Percentiles rank a stretch among this genome's conserved stretches.
Conservation (phyloP, 2,888 invertebrate genomes). For the Scotopteryx bipunctaria region DNA sequence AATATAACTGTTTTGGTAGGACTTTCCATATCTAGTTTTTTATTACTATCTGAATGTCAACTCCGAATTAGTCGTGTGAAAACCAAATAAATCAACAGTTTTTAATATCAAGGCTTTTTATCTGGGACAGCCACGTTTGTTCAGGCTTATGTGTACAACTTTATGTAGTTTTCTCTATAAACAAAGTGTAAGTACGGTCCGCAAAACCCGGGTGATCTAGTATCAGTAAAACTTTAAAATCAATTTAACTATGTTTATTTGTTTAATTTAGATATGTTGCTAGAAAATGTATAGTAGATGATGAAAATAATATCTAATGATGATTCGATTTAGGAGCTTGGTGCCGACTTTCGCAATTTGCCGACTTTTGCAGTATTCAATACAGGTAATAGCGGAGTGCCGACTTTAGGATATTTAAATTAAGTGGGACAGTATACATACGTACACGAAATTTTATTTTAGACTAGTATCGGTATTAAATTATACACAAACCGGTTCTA, state of each 20-base stretch:
- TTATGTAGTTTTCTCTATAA: neutral
- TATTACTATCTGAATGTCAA: slow-evolving; percentile 37
- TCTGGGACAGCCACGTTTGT: slow-evolving; percentile 14
- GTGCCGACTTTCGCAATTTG: too few species aligned
- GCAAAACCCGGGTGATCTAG: too few species aligned
- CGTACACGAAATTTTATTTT: slow-evolving; percentile 3
- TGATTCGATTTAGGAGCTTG: too few species aligned
- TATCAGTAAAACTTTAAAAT: too few species aligned
- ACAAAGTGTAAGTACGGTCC: too few species aligned
- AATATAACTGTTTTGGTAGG: neutral
- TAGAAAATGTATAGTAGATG: too few species aligned
- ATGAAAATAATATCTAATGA: too few species aligned
- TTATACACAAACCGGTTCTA: slow-evolving; percentile 15
- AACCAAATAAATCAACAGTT: slow-evolving; percentile 40
- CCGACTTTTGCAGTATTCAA: too few species aligned
- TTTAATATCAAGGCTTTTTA: slow-evolving; percentile 36
- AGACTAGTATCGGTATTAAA: slow-evolving; percentile 2
- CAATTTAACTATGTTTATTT: too few species aligned
- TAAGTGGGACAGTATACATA: slow-evolving; percentile 1
- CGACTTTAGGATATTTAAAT: too few species aligned
- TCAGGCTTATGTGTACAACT: neutral
- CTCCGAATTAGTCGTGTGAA: slow-evolving; percentile 47
- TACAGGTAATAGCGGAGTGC: too few species aligned
- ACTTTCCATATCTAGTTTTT: slow-evolving; percentile 19
- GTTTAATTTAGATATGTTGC: too few species aligned